Percentiles rank a stretch among this genome's conserved stretches.
These are phyloP conservation scores for Epirrita christyi DNA, from an alignment of 2,888 invertebrate genomes.

Conservation along the genomic window DNA sequence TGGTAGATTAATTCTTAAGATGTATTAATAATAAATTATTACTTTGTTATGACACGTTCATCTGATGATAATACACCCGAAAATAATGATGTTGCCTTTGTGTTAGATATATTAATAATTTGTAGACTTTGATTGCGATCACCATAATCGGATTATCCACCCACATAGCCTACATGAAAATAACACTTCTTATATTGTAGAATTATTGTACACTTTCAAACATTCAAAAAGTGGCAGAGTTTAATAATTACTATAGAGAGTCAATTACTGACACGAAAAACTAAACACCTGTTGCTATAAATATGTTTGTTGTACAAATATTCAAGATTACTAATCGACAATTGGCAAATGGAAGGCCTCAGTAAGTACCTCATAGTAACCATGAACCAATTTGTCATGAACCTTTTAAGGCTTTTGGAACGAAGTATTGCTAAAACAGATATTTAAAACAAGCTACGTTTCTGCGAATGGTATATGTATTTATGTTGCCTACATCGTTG, in stretches of 20 bases:
- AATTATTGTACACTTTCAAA: neutral
- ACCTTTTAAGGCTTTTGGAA: constrained; percentile 32
- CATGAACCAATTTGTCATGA: constrained; percentile 25
- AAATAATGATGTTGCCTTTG: constrained; percentile 11
- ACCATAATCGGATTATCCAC: constrained; percentile 24
- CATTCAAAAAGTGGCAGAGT: neutral
- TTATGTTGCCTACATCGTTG: too few relatives aligned
- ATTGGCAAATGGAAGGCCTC: constrained; percentile 16
- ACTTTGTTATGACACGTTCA: neutral
- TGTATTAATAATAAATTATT: neutral
- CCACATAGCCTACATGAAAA: constrained; percentile 12
- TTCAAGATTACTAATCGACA: constrained; percentile 3
- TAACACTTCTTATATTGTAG: neutral
- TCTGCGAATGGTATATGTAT: constrained; percentile 21
- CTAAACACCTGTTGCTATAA: constrained; percentile 10
- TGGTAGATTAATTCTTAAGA: too few relatives aligned
- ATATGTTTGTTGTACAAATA: neutral
- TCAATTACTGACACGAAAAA: neutral
- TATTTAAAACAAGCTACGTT: constrained; percentile 30
- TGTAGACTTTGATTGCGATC: constrained; percentile 7
- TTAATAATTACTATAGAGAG: neutral
- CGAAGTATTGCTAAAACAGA: constrained; percentile 36
- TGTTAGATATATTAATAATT: constrained; percentile 4
- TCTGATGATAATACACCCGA: neutral
- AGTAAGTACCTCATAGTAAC: constrained; percentile 22